A percentile compares a stretch with the other conserved stretches of the same genome.
These are phyloP conservation scores for Drosophila mercatorum DNA, from an alignment of 2,888 invertebrate genomes.

Conservation along the genomic window DNA sequence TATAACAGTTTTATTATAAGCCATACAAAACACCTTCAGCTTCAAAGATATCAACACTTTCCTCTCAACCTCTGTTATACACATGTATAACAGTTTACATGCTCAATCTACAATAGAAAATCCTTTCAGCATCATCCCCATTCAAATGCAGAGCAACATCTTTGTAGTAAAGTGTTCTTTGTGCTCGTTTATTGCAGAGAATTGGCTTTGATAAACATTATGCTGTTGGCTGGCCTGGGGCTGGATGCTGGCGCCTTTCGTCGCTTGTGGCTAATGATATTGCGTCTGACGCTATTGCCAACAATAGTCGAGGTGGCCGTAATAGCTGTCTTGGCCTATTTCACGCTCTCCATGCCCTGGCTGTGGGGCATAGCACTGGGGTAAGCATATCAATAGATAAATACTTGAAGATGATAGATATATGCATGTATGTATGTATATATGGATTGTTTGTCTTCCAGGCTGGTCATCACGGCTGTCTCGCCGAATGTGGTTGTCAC, in stretches of 20 bases:
- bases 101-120: neutral
- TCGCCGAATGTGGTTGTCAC: slow-evolving; percentile 91
- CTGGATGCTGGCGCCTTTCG: slow-evolving; percentile 87
- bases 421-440: neutral
- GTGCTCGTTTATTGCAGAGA: slow-evolving; percentile 84
- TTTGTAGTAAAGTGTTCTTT: neutral
- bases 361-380: slow-evolving; percentile 86
- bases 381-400: slow-evolving; percentile 76
- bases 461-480: slow-evolving; percentile 88
- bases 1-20: too few relatives aligned
- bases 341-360: slow-evolving; percentile 87
- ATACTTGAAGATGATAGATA: neutral
- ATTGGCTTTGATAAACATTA: slow-evolving; percentile 88
- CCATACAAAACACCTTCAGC: too few relatives aligned
- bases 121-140: neutral
- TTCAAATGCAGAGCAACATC: neutral
- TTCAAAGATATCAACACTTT: too few relatives aligned
- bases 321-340: slow-evolving; percentile 86
- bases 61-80: neutral
- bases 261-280: slow-evolving; percentile 86
- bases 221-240: slow-evolving; percentile 88
- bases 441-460: slow-evolving; percentile 63
- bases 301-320: slow-evolving; percentile 87
- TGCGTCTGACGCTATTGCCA: slow-evolving; percentile 87
- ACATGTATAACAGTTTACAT: neutral